Conservation (phyloP, 2,113 vertebrate species). For the Chaenogobius annularis region DNA sequence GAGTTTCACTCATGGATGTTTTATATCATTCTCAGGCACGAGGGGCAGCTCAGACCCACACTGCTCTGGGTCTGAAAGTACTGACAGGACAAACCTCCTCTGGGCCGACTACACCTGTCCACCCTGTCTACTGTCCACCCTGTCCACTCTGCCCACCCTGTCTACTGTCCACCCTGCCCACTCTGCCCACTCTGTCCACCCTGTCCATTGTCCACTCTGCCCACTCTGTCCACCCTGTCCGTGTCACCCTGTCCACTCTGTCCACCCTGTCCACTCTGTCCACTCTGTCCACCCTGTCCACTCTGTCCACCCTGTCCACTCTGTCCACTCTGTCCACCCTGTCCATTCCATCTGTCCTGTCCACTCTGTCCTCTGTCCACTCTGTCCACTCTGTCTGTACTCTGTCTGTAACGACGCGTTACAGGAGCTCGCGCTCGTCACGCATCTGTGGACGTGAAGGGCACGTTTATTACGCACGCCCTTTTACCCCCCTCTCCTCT, state of each 20-base stretch:
- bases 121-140: too few species aligned
- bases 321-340: too few species aligned
- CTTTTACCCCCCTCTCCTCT: slow-evolving; percentile 39
- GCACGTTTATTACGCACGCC: slow-evolving; percentile 58
- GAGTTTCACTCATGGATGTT: too few species aligned
- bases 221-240: not conserved
- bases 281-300: too few species aligned
- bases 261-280: not conserved
- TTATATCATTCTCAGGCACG: too few species aligned
- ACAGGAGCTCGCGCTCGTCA: slow-evolving; percentile 24
- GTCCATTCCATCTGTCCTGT: not conserved
- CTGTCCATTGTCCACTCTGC: too few species aligned
- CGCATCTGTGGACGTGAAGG: slow-evolving; percentile 22
- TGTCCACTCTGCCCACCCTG: too few species aligned
- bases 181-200: too few species aligned
- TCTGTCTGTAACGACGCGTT: not conserved
- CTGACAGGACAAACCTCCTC: not conserved
- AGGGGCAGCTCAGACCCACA: too few species aligned
- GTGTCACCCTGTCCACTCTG: too few species aligned
- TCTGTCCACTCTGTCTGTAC: not conserved
- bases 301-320: too few species aligned
- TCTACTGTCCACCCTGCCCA: too few species aligned
- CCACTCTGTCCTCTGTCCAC: not conserved
- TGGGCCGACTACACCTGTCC: not conserved
- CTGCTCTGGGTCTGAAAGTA: not conserved